Evolutionary conservation across 2,113 vertebrate species (phyloP), one percentile per base, ranked within the genome.

Genomic region (Anguilla rostrata): DNA sequence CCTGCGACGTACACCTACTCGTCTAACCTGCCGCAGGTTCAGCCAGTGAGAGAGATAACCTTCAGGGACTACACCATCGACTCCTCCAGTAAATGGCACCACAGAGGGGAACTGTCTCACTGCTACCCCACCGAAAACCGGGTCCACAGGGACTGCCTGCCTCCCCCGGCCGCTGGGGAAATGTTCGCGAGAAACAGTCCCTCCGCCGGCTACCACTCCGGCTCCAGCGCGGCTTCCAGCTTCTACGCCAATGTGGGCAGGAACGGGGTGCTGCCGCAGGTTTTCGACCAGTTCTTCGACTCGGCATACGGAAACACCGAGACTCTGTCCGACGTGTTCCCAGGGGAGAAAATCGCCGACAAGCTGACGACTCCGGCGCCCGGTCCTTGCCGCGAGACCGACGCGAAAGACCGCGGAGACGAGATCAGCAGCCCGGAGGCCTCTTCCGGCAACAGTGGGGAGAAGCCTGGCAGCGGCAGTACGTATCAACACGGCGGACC

Each of bases 1-100:
- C 97, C 97, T 93, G 96, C 99, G 95, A 97, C 98, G 94, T 99
- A 99, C 92, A 97, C 98, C 86, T 99, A 98, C 94, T 97, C 98
- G 88, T 98, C 97, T 92, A 99, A 98, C 97, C 96, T 99, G 92
- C 97, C 98, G 95, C 98, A 97, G 94, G 97, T 99, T 92, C 98
- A 98, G 91, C 97, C 97, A 90, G 98, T 99, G 92, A 95, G 98
- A 94, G 98, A 99, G 94, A 97, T 99, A 93, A 99, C 98, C 94
- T 99, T 99, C 96, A 96, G 98, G 92, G 98, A 99, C 95, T 99
- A 99, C 94, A 97, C 97, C 91, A 97, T 99, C 95, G 98, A 99
- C 91, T 96, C 98, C 89, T 97, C 98, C 93, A 94, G 95, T 95
- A 99, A 99, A 93, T 99, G 98, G 98, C 96, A 97, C 94, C 96